Evolutionary conservation across 2,797 vertebrate genomes (phyloP).

Genomic region (Sebastes cheni): DNA sequence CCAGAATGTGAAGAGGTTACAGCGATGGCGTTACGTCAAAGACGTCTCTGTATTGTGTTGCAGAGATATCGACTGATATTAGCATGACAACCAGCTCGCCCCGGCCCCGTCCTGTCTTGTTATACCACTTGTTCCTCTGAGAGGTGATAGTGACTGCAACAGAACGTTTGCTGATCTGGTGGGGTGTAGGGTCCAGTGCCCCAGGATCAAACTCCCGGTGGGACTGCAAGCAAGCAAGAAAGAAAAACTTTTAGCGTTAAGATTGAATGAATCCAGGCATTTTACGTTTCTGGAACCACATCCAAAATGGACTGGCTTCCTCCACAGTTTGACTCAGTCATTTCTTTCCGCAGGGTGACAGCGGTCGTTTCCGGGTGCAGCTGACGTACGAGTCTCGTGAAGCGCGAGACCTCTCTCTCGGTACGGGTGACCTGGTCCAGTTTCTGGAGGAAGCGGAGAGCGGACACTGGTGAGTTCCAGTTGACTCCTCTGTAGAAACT

Average conservation of each 20-base stretch:
- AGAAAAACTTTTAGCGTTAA: rapidly evolving
- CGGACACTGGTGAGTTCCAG: slow-evolving; percentile 82
- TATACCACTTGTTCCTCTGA: no score
- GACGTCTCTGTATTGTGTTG: no score
- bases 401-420: slow-evolving; percentile 76
- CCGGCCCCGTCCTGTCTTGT: no score
- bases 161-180: no score
- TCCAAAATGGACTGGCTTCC: neutral
- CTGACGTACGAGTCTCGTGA: slow-evolving; percentile 83
- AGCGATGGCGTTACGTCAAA: no score
- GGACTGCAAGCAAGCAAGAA: no score
- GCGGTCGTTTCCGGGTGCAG: slow-evolving; percentile 84
- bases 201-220: no score
- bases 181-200: no score
- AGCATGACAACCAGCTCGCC: neutral
- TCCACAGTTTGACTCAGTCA: neutral
- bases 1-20: no score
- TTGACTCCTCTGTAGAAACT: neutral
- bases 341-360: slow-evolving; percentile 72
- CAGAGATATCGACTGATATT: neutral
- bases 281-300: neutral
- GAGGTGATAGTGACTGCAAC: no score
- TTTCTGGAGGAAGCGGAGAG: slow-evolving; percentile 86
- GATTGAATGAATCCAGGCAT: neutral
- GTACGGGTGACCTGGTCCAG: slow-evolving; percentile 85